Evolutionary conservation across 2,797 vertebrate species (phyloP), one percentile per base, ranked within the genome.

Genomic region (Cryptoblepharus egeriae): DNA sequence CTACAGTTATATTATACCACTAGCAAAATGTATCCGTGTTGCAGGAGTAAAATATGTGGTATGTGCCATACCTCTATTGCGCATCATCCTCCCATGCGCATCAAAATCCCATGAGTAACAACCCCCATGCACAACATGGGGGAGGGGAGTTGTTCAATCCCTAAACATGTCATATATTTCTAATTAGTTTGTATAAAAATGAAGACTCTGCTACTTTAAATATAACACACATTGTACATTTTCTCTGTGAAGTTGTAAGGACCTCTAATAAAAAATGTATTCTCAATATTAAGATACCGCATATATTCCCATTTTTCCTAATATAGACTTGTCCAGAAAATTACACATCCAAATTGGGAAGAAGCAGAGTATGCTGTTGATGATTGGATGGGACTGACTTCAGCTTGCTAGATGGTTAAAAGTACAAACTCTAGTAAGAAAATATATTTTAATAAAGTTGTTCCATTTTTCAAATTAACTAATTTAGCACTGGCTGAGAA

Each of bases 401-500:
- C 49, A 52, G 49, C 49, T 52, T 52, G 49, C 18, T 52, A 52
- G 49, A 52, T 52, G 49, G 42, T 2, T 92, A 84, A 80, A 1
- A 11, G 39, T 85, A 18, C 83, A 67, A 12, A 39, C 42, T 69
- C 82, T 81, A 81, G 2, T 72, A 76, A 1, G 6, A 57, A 75
- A 84, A 45, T 28, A 24, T 11, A 49, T 79, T 52, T 73, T 74
- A 79, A 42, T 11, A 20, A 74, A 24, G 18, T 30, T 28, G 28
- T 13, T 84, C 76, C 67, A 64, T 88, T 85, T n/a, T n/a, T n/a
- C n/a, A n/a, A n/a, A n/a, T n/a, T n/a, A n/a, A n/a, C 57, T 67
- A 91, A 85, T 84, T 93, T 77, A 85, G 87, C 85, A 83, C 10
- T 8, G 42, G 10, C 20, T 70, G 22, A 72, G n/a, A 24, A 92